Evolutionary conservation across 1,140 invertebrate species (phyloP).

Genomic region (Trichoplusia ni): DNA sequence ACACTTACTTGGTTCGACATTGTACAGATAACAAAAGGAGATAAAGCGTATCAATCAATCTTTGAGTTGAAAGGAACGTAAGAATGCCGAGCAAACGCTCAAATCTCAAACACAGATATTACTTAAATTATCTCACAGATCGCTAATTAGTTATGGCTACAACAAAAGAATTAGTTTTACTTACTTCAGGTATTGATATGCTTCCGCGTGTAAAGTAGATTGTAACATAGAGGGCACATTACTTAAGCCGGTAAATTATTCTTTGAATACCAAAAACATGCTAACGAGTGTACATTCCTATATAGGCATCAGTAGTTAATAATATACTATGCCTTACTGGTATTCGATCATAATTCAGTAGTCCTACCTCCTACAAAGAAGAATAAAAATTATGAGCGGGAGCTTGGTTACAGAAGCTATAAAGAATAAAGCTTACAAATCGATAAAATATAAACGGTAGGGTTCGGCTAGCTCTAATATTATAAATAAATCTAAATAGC

Average conservation of each 20-base stretch:
- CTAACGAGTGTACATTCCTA: too few species aligned
- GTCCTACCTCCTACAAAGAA: too few species aligned
- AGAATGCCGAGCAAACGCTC: constrained; percentile 5
- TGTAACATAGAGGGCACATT: constrained; percentile 1
- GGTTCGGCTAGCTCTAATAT: too few species aligned
- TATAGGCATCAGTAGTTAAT: too few species aligned
- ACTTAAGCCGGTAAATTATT: constrained; percentile 11
- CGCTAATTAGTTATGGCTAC: constrained; percentile 5
- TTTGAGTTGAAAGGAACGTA: neutral
- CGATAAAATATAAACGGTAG: too few species aligned
- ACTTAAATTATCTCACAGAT: neutral
- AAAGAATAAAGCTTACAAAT: too few species aligned
- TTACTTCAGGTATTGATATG: neutral
- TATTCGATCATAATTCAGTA: too few species aligned
- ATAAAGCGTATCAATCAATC: constrained; percentile 32
- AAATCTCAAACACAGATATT: neutral
- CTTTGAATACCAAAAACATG: constrained; percentile 2
- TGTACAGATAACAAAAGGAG: constrained; percentile 34
- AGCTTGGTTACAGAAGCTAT: too few species aligned
- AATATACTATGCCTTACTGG: too few species aligned
- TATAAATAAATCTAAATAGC: too few species aligned
- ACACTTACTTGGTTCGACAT: neutral
- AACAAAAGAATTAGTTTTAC: neutral
- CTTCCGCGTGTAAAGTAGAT: neutral
- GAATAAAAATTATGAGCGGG: too few species aligned